Evolutionary conservation across 2,113 vertebrate genomes (phyloP).

Genomic region (Dicerorhinus sumatrensis): DNA sequence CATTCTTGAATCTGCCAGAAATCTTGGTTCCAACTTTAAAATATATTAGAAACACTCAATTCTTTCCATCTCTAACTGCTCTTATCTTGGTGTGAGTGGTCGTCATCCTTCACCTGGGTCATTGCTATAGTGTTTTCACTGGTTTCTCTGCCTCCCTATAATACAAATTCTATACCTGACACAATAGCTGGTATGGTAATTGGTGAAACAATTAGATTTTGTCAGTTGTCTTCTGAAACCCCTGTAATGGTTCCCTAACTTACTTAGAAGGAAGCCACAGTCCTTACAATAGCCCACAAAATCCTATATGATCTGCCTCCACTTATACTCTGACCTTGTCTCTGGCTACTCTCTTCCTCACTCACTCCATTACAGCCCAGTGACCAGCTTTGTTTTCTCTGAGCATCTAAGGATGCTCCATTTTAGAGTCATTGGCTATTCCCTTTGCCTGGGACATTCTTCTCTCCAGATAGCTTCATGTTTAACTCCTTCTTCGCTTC

Average conservation of each 20-base stretch:
- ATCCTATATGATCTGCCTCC: not conserved
- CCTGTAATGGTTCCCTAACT: not conserved
- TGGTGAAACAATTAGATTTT: not conserved
- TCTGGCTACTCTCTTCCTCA: not conserved
- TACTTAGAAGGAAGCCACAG: not conserved
- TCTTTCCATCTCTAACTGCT: not conserved
- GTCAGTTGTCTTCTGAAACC: not conserved
- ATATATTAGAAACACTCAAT: not conserved
- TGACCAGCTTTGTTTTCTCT: not conserved
- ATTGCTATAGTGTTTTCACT: not conserved
- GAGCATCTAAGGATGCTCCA: not conserved
- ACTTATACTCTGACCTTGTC: not conserved
- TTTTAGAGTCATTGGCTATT: not conserved
- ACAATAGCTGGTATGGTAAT: not conserved
- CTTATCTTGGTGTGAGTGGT: not conserved
- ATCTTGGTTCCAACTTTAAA: not conserved
- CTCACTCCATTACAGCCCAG: not conserved
- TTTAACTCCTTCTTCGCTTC: not conserved
- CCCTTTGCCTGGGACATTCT: not conserved
- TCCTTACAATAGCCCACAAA: not conserved
- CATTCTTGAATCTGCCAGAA: not conserved
- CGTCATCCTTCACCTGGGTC: not conserved
- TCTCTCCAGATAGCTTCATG: not conserved
- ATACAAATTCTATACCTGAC: not conserved
- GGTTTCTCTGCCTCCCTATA: not conserved